Conservation (phyloP, 53 echinoderm and acorn worm genomes). For the Pentamera pediparva region DNA sequence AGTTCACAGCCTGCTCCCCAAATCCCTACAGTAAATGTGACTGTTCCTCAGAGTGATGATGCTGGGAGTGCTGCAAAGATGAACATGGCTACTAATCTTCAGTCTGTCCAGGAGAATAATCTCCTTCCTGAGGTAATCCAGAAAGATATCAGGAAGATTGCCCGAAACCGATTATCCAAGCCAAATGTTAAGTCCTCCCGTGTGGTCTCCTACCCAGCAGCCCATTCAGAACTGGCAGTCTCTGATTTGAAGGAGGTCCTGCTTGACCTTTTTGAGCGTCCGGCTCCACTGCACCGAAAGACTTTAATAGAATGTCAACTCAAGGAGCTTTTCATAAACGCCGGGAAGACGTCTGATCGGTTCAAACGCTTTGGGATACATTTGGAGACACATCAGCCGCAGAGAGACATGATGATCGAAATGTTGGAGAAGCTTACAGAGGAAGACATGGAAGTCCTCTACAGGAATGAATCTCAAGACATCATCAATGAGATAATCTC, state of each 20-base stretch:
- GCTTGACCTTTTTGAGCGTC: conserved; percentile 1
- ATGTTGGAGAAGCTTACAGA: conserved; percentile 12
- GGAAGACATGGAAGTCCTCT: conserved; percentile 2
- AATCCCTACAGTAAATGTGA: neutral
- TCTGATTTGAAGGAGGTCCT: conserved; percentile 4
- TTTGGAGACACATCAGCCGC: neutral
- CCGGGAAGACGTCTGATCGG: neutral
- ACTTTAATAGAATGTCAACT: conserved; percentile 5
- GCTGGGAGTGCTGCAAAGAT: neutral
- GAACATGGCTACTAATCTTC: no score
- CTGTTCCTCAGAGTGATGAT: neutral
- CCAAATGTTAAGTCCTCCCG: conserved; percentile 11
- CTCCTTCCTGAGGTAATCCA: neutral
- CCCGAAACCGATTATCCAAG: neutral
- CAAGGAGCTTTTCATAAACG: conserved; percentile 5
- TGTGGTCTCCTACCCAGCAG: neutral
- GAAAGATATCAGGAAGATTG: neutral
- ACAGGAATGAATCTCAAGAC: neutral
- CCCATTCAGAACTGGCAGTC: neutral
- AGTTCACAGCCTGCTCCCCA: neutral
- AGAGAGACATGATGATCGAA: conserved; percentile 14
- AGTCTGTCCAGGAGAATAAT: neutral
- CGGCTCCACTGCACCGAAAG: neutral
- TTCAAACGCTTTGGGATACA: conserved; percentile 18
- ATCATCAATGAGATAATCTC: neutral